Conservation (phyloP, 2,888 invertebrate genomes). For the Ctena decussata region DNA sequence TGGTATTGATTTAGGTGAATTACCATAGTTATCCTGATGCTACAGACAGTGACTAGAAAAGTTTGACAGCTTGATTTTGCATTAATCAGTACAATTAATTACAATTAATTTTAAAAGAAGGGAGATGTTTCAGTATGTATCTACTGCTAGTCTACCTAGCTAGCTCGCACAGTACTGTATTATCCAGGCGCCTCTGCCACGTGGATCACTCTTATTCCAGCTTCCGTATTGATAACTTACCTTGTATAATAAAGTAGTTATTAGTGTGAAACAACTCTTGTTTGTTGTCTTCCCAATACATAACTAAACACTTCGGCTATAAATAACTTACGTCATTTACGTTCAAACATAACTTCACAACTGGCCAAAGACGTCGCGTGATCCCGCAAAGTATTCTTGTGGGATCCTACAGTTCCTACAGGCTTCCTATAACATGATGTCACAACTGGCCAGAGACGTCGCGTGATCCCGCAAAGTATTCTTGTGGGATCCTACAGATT, state of each 20-base stretch:
- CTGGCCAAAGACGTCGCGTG: too few relatives aligned
- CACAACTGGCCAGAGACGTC: too few relatives aligned
- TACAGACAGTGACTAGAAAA: background rate
- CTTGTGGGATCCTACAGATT: too few relatives aligned
- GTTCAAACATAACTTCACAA: too few relatives aligned
- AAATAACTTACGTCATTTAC: too few relatives aligned
- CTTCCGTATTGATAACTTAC: background rate
- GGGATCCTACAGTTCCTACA: too few relatives aligned
- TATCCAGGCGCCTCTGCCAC: background rate
- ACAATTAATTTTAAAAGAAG: background rate
- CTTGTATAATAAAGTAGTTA: conserved; percentile 1
- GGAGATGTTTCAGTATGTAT: conserved; percentile 13
- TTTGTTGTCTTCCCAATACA: background rate
- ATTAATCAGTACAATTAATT: conserved; percentile 1
- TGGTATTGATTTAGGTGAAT: background rate
- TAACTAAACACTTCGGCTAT: conserved; percentile 1
- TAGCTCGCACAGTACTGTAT: background rate
- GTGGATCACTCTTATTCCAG: background rate
- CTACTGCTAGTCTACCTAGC: conserved; percentile 5
- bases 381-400: too few relatives aligned
- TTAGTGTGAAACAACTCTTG: background rate
- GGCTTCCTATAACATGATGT: too few relatives aligned
- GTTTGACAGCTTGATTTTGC: background rate
- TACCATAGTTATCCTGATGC: background rate
- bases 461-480: too few relatives aligned